Evolutionary conservation across 1,140 invertebrate species (phyloP).

Genomic region (Drosophila watanabei): DNA sequence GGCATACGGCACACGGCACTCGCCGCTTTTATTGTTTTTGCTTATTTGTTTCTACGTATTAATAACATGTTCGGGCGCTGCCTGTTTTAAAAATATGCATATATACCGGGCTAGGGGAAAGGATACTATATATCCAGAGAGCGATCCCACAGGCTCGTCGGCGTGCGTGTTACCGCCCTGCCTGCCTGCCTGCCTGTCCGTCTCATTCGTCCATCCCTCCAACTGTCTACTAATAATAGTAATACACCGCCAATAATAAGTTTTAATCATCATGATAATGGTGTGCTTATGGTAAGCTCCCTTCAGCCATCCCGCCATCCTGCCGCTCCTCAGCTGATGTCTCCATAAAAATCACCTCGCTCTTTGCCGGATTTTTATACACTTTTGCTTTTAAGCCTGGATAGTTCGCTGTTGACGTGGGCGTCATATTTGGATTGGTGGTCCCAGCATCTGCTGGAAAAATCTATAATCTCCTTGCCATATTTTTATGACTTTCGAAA

Average conservation of each 20-base stretch:
- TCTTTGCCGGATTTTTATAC: conserved; percentile 52
- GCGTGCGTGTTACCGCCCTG: conserved; percentile 53
- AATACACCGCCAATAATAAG: conserved; percentile 80
- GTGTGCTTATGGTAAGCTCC: conserved; percentile 65
- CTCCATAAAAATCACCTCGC: conserved; percentile 68
- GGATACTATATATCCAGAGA: conserved; percentile 49
- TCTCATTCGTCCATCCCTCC: conserved; percentile 61
- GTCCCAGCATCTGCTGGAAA: conserved; percentile 40
- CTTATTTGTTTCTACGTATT: conserved; percentile 84
- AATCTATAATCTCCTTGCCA: conserved; percentile 39
- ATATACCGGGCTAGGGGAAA: conserved; percentile 39
- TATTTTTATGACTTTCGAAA: conserved; percentile 42
- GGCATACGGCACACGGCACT: conserved; percentile 33
- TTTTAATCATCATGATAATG: conserved; percentile 84
- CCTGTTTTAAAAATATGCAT: conserved; percentile 81
- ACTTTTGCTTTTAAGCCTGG: conserved; percentile 67
- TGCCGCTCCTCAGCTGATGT: conserved; percentile 61
- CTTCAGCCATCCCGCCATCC: conserved; percentile 11
- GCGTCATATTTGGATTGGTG: conserved; percentile 44
- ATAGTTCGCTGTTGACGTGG: conserved; percentile 38
- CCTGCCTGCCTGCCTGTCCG: conserved; percentile 42
- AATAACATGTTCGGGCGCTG: conserved; percentile 80
- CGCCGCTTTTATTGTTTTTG: conserved; percentile 79
- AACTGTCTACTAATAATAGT: conserved; percentile 74
- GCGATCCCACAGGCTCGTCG: conserved; percentile 45